These are phyloP conservation scores for Aphelenchoides besseyi DNA, from an alignment of 1,140 invertebrate species.

Conservation along the genomic window DNA sequence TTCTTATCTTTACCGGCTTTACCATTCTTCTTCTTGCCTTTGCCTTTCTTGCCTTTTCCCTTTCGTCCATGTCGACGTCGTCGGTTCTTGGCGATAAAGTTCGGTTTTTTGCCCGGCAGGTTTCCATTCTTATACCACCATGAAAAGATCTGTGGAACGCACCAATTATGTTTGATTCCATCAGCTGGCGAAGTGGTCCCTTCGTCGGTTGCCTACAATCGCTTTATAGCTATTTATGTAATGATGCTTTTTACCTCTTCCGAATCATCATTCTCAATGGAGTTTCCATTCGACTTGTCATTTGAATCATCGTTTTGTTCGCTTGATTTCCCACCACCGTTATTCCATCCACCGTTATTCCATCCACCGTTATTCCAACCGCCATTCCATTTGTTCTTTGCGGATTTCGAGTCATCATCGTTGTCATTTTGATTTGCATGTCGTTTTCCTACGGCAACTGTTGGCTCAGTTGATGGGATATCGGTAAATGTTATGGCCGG, in stretches of 20 bases:
- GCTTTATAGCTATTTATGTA: not conserved
- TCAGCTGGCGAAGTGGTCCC: not conserved
- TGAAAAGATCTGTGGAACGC: not conserved
- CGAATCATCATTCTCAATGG: not conserved
- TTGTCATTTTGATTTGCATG: not conserved
- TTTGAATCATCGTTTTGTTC: not conserved
- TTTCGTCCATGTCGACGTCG: not conserved
- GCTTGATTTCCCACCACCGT: not conserved
- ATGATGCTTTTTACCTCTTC: not conserved
- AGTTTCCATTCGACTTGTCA: not conserved
- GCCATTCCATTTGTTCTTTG: not conserved
- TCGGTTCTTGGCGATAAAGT: too few species aligned
- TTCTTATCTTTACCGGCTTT: not conserved
- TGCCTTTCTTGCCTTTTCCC: not conserved
- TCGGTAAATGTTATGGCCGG: not conserved
- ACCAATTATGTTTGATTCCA: slow-evolving; percentile 10
- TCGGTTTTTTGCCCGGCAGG: not conserved
- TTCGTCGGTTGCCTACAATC: not conserved
- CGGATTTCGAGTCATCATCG: not conserved
- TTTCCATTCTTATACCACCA: slow-evolving; percentile 8
- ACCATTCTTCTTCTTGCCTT: not conserved
- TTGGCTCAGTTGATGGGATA: not conserved
- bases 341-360: not conserved
- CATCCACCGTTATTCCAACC: not conserved
- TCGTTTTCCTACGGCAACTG: not conserved